Conservation (phyloP, 2,113 vertebrate species). For the Solenodon paradoxus region DNA sequence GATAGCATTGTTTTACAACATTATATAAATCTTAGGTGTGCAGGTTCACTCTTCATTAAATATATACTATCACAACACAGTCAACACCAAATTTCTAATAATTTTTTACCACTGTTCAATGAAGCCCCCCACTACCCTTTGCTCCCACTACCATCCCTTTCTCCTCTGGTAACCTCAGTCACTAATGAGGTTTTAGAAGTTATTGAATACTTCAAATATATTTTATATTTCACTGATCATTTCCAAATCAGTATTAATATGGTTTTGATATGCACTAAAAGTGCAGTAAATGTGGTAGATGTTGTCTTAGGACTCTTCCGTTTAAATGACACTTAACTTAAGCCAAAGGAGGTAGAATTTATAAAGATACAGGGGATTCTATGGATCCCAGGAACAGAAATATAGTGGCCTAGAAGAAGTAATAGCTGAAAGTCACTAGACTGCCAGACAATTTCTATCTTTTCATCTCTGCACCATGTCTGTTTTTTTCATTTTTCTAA, state of each 20-base stretch:
- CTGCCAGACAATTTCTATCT: neutral
- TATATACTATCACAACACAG: too few relatives aligned
- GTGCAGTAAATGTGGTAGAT: neutral
- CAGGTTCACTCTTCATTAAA: too few relatives aligned
- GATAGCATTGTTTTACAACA: too few relatives aligned
- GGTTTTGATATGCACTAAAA: slow-evolving; percentile 5
- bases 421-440: neutral
- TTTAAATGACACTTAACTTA: neutral
- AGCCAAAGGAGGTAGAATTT: neutral
- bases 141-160: too few relatives aligned
- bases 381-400: neutral
- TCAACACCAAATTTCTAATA: too few relatives aligned
- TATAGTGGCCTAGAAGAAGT: neutral
- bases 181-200: too few relatives aligned
- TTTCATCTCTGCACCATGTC: neutral
- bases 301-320: neutral
- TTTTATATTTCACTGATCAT: neutral
- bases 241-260: neutral
- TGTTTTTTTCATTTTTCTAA: neutral
- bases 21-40: too few relatives aligned
- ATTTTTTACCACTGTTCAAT: too few relatives aligned
- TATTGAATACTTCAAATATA: neutral
- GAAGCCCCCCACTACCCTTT: too few relatives aligned
- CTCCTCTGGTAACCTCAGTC: too few relatives aligned
- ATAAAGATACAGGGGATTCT: neutral